Percentiles rank a stretch among this genome's conserved stretches.
Evolutionary conservation across 2,797 vertebrate species (phyloP).

Genomic region (Pseudochirops corinnae): DNA sequence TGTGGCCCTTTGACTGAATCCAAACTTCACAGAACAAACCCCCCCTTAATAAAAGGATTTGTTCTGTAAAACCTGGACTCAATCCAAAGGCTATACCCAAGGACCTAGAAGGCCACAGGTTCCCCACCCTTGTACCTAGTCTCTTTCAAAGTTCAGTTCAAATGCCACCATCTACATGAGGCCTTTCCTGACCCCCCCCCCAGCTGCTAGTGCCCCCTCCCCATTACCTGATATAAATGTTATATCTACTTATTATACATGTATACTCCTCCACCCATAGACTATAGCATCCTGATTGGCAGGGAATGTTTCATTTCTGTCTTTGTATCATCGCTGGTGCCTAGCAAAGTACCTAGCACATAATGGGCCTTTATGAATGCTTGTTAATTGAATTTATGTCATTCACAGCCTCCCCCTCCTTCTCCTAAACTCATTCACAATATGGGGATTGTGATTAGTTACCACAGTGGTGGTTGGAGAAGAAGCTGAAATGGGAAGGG

Average conservation of each 20-base stretch:
- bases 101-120: too few relatives aligned
- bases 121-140: background rate
- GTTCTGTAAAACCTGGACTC: too few relatives aligned
- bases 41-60: too few relatives aligned
- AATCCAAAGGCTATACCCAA: too few relatives aligned
- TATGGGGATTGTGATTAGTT: background rate
- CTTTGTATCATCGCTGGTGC: background rate
- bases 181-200: background rate
- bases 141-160: background rate
- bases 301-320: background rate
- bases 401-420: background rate
- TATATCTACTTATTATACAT: background rate
- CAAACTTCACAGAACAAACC: too few relatives aligned
- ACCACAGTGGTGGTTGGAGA: background rate
- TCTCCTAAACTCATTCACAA: background rate
- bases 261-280: background rate
- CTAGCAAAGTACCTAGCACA: background rate
- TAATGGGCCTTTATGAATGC: background rate
- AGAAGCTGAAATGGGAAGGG: background rate
- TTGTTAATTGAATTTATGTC: background rate
- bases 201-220: background rate
- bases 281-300: background rate
- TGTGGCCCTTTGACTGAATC: too few relatives aligned
- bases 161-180: background rate
- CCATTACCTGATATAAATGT: background rate